Conservation (phyloP, 2,797 vertebrate species). For the Pangasius krempfi region DNA sequence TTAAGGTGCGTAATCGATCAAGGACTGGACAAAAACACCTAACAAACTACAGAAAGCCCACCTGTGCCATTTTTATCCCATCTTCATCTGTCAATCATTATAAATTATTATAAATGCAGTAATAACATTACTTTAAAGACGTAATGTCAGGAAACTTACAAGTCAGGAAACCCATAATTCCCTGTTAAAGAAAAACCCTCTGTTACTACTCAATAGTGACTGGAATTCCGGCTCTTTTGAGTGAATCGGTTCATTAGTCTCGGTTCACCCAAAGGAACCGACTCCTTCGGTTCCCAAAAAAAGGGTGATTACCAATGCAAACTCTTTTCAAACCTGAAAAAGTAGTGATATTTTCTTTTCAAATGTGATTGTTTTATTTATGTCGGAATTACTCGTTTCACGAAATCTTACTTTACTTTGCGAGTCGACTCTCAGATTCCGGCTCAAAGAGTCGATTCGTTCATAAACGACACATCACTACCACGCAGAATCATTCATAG, state of each 20-base stretch:
- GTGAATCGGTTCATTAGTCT: not conserved
- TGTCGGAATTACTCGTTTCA: not conserved
- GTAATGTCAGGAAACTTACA: not conserved
- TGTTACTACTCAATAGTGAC: not conserved
- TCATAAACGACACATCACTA: not conserved
- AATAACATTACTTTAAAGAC: no score
- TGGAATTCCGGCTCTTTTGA: not conserved
- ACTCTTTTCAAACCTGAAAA: not conserved
- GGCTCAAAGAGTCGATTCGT: not conserved
- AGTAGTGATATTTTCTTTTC: not conserved
- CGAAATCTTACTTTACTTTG: not conserved
- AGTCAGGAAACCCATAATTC: no score
- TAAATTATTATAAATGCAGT: not conserved
- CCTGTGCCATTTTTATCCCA: not conserved
- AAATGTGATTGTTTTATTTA: not conserved
- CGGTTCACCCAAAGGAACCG: not conserved
- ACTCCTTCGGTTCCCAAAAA: not conserved
- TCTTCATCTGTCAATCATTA: not conserved
- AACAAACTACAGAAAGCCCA: not conserved
- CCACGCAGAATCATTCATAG: not conserved
- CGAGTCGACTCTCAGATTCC: not conserved
- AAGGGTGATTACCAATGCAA: fast-evolving
- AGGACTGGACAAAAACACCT: not conserved
- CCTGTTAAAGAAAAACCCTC: not conserved
- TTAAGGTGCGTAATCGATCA: slow-evolving; percentile 57